Evolutionary conservation across 2,797 vertebrate genomes (phyloP), one percentile per base, ranked within the genome.

Genomic region (Anas bahamensis): DNA sequence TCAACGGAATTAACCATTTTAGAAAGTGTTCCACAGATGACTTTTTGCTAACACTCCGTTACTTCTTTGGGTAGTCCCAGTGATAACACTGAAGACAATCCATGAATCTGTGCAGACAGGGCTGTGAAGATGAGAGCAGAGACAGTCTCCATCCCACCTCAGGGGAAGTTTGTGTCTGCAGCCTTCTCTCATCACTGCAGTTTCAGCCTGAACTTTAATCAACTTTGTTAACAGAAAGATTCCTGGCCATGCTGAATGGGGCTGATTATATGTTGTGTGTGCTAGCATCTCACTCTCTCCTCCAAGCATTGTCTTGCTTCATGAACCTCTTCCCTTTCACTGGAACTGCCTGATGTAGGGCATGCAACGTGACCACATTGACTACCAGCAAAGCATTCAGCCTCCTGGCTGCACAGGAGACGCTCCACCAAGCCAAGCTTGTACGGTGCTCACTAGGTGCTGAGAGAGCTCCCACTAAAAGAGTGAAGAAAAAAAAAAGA

Each of bases 281-380:
- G 9, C 22, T 37, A 46, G 31, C 7, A 26, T 22, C 28, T 71
- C 44, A 26, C 6, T 7, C 17, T 60, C 16, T 44, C 7, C 17
- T 10, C 75, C 22, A 31, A 56, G 79, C 52, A 56, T 31, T 2
- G 8, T 9, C 21, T 86, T 85, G 24, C 17, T 83, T 18, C 64
- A 16, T 22, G 10, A 60, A 6, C 71, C 44, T 72, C 74, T 13
- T 31, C 11, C 15, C 5, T 61, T 76, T 63, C 21, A 5, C 11
- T 24, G 17, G 31, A 9, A 7, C 70, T 48, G 33, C 64, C 24
- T 63, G 44, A 4, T 15, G 1, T 63, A 37, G 33, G 52, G 4
- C 9, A 4, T 0, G 1, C 15, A 12, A 46, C 0, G 0, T 61
- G 26, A 23, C 22, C 19, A 10, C 21, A 2, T 10, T 28, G 17